These are phyloP conservation scores for Lindbergichthys nudifrons DNA, from an alignment of 2,797 vertebrate species.

Conservation along the genomic window DNA sequence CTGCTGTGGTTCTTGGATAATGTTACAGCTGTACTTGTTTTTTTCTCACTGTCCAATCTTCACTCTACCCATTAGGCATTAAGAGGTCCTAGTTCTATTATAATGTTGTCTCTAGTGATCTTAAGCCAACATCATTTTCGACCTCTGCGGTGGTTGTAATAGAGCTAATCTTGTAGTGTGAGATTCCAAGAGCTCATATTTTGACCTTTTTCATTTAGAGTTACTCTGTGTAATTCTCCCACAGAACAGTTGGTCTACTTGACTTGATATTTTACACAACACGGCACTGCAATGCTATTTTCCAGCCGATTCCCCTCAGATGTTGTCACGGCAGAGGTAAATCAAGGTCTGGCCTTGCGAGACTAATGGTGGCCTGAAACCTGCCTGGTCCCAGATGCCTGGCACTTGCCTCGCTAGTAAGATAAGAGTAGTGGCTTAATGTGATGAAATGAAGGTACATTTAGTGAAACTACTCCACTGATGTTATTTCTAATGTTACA, in stretches of 20 bases:
- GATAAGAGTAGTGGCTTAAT: constrained; percentile 20
- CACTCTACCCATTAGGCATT: too few relatives aligned
- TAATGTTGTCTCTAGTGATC: constrained; percentile 12
- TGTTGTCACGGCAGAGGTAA: constrained; percentile 34
- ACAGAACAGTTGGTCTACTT: constrained; percentile 8
- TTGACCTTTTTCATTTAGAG: constrained; percentile 44
- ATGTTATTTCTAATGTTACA: neutral
- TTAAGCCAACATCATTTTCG: constrained; percentile 20
- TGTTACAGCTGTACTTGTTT: neutral
- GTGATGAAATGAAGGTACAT: constrained; percentile 31
- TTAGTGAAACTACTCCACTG: neutral
- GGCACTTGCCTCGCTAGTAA: constrained; percentile 15
- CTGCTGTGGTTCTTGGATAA: neutral
- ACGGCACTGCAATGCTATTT: constrained; percentile 21
- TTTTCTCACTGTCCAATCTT: constrained; percentile 9
- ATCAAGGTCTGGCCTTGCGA: constrained; percentile 43
- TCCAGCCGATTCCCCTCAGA: constrained; percentile 26
- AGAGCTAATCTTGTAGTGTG: constrained; percentile 28
- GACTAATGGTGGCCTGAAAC: constrained; percentile 43
- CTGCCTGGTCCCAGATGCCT: constrained; percentile 11
- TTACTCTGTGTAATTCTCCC: constrained; percentile 28
- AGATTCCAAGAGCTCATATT: constrained; percentile 29
- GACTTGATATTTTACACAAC: constrained; percentile 20
- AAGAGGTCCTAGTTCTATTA: neutral
- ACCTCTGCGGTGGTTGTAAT: constrained; percentile 27